These are phyloP conservation scores for Mergus octosetaceus DNA, from an alignment of 2,797 vertebrate species.

Conservation along the genomic window DNA sequence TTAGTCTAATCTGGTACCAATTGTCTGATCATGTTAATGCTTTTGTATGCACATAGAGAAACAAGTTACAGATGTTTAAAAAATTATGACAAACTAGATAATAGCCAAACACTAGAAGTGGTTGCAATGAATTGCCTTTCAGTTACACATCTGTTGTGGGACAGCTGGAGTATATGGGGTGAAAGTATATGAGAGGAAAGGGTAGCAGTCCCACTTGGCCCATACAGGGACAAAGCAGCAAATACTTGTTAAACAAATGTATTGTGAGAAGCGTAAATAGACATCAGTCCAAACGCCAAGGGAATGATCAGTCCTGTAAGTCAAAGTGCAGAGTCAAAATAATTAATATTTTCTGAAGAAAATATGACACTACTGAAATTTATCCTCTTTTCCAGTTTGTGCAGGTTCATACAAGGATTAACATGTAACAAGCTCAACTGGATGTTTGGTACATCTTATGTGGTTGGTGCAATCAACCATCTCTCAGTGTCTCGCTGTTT, in stretches of 20 bases:
- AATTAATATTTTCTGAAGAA: not conserved
- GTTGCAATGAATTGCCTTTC: constrained; percentile 2
- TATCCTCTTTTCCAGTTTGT: not conserved
- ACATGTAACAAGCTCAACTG: not conserved
- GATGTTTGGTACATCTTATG: not conserved
- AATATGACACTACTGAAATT: not conserved
- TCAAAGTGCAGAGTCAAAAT: not conserved
- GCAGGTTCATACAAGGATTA: not conserved
- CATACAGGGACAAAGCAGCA: not conserved
- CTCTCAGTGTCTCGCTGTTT: not conserved
- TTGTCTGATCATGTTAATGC: not conserved
- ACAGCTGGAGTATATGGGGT: not conserved
- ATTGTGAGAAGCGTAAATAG: not conserved
- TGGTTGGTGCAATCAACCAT: not conserved
- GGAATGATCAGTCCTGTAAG: not conserved
- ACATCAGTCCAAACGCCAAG: not conserved
- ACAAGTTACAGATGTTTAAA: not conserved
- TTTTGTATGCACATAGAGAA: not conserved
- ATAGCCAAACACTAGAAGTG: not conserved
- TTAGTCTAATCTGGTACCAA: not conserved
- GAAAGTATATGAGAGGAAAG: not conserved
- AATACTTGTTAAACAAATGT: not conserved
- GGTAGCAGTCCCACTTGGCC: not conserved
- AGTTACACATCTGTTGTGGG: not conserved
- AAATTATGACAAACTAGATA: not conserved